These are phyloP conservation scores for Lasioglossum leucozonium DNA, from an alignment of 2,888 invertebrate species.

Conservation along the genomic window DNA sequence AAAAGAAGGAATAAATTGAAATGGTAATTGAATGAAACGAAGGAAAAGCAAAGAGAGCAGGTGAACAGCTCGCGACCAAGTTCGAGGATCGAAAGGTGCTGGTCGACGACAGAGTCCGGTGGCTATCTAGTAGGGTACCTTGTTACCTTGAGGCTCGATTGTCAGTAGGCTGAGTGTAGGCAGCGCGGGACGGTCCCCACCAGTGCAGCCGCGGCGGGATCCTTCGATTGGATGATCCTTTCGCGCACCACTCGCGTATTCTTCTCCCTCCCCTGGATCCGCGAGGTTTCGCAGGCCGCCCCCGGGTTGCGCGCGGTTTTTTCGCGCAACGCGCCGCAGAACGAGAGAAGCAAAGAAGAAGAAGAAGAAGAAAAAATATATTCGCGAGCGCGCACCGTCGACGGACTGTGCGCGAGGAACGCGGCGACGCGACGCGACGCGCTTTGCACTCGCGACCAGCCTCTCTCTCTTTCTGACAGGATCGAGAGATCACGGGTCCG, in stretches of 20 bases:
- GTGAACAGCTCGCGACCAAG: constrained; percentile 2
- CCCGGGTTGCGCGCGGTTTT: constrained; percentile 9
- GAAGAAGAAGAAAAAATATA: not conserved
- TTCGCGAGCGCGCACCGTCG: constrained; percentile 15
- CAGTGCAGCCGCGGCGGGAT: constrained; percentile 48
- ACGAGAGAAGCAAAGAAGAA: not conserved
- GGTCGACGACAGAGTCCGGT: constrained; percentile 41
- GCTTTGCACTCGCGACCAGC: constrained; percentile 10
- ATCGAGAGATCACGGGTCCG: not conserved
- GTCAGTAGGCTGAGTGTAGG: constrained; percentile 71
- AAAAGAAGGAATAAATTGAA: too few species aligned
- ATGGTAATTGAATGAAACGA: too few species aligned
- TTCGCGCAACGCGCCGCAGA: not conserved
- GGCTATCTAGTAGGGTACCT: constrained; percentile 61
- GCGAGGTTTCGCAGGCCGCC: not conserved
- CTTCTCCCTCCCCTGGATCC: constrained; percentile 14
- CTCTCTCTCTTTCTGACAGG: constrained; percentile 36
- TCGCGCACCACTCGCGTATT: constrained; percentile 37
- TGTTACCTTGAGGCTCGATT: constrained; percentile 69
- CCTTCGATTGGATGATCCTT: constrained; percentile 69
- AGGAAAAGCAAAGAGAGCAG: constrained; percentile 28
- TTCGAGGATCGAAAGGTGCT: constrained; percentile 60
- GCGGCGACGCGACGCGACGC: constrained; percentile 11
- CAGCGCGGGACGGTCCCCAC: constrained; percentile 63
- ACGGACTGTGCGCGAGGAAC: constrained; percentile 18